A percentile compares a stretch with the other conserved stretches of the same genome.
Conservation (phyloP, 2,888 invertebrate species). For the Ophonus ardosiacus region DNA sequence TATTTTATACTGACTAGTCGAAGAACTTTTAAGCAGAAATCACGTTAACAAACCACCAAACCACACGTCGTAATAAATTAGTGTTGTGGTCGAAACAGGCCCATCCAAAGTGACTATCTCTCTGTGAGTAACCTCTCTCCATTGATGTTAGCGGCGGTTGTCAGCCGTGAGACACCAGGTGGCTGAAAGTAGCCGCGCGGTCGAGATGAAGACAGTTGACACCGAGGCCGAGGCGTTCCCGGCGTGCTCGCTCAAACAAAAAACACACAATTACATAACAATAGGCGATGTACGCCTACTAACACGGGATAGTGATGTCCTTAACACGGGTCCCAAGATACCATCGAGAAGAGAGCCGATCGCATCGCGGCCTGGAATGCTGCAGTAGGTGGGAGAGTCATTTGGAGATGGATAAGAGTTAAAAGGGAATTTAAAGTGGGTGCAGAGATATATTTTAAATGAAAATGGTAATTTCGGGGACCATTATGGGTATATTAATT, state of each 20-base stretch:
- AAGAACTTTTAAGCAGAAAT: too few relatives aligned
- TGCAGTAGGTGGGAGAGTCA: neutral
- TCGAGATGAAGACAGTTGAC: conserved; percentile 75
- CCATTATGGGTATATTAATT: too few relatives aligned
- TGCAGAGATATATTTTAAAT: too few relatives aligned
- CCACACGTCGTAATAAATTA: too few relatives aligned
- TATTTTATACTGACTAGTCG: too few relatives aligned
- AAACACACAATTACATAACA: conserved; percentile 76
- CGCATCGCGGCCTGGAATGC: neutral
- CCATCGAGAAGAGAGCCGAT: conserved; percentile 66
- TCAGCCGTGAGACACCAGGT: conserved; percentile 38
- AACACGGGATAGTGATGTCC: conserved; percentile 75
- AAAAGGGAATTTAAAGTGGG: too few relatives aligned
- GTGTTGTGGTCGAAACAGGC: too few relatives aligned
- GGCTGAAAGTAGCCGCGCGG: conserved; percentile 26
- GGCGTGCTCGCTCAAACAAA: conserved; percentile 75
- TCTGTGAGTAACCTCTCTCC: neutral
- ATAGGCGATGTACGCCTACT: conserved; percentile 76
- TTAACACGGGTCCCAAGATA: conserved; percentile 73
- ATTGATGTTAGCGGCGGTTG: conserved; percentile 1
- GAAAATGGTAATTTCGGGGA: too few relatives aligned
- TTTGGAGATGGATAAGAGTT: too few relatives aligned
- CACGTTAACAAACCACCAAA: too few relatives aligned
- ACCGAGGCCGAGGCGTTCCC: conserved; percentile 75
- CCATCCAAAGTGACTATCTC: too few relatives aligned